phyloP scores from a whole-genome alignment of 2,888 invertebrate genomes.

The Icerya purchasi region DNA sequence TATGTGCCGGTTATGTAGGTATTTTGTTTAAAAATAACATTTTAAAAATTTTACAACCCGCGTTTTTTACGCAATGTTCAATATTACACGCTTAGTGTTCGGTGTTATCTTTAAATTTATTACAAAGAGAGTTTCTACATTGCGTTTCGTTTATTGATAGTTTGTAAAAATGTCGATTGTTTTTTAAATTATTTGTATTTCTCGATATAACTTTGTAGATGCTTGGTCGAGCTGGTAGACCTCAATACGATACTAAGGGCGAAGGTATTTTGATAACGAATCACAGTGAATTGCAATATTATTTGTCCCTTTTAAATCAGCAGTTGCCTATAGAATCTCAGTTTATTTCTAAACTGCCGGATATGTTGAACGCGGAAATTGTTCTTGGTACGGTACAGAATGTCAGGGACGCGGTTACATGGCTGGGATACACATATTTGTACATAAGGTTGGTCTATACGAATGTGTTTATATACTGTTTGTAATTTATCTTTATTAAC shows the following conservation, averaged over 20 bases:
- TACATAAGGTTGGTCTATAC: constrained; percentile 42
- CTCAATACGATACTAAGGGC: constrained; percentile 95
- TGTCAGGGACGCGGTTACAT: constrained; percentile 72
- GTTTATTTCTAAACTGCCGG: constrained; percentile 73
- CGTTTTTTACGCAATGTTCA: no score
- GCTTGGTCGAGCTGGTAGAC: constrained; percentile 93
- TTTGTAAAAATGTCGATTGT: no score
- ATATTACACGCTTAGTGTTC: no score
- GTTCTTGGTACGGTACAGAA: constrained; percentile 86
- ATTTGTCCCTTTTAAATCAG: constrained; percentile 89
- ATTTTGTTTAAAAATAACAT: no score
- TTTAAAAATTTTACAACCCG: no score
- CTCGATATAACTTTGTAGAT: constrained; percentile 42
- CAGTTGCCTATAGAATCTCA: constrained; percentile 97
- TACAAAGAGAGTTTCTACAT: no score
- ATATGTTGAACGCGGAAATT: constrained; percentile 94
- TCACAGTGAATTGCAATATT: constrained; percentile 95
- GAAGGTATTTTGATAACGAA: constrained; percentile 93
- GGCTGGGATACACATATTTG: constrained; percentile 91
- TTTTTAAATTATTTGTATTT: no score
- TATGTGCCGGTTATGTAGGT: no score
- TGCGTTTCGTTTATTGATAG: no score
- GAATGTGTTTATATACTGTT: no score
- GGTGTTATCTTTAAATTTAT: no score
- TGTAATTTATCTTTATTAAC: no score